These are phyloP conservation scores for Synchiropus splendidus DNA, from an alignment of 2,113 vertebrate genomes.

Conservation along the genomic window DNA sequence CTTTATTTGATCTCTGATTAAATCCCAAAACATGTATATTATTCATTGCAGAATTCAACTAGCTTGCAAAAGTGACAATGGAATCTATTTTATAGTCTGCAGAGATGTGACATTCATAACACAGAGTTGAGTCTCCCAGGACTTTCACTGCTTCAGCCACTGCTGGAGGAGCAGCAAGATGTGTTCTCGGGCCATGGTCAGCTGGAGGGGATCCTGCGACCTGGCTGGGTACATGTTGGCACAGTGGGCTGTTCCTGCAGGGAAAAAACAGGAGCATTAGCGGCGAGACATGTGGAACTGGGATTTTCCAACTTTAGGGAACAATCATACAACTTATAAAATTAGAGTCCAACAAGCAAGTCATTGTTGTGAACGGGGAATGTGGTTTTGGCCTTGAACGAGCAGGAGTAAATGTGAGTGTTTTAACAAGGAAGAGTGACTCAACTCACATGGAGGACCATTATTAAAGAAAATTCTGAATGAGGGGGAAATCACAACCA, in stretches of 20 bases:
- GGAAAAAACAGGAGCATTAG: background rate
- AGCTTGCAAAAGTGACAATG: too few relatives aligned
- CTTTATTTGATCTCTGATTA: too few relatives aligned
- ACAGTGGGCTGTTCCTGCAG: conserved; percentile 62
- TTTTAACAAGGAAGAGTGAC: too few relatives aligned
- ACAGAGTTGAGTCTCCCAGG: too few relatives aligned
- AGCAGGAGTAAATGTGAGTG: background rate
- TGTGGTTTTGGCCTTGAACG: background rate
- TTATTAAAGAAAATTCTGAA: too few relatives aligned
- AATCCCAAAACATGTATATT: too few relatives aligned
- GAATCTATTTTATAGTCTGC: too few relatives aligned
- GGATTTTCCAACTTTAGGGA: conserved; percentile 7
- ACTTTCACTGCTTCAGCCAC: conserved; percentile 50
- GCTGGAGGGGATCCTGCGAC: conserved; percentile 44
- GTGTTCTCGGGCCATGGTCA: conserved; percentile 49
- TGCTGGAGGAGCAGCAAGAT: conserved; percentile 52
- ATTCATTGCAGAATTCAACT: too few relatives aligned
- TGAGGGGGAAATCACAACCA: too few relatives aligned
- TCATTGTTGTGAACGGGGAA: conserved; percentile 9
- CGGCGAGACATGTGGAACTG: conserved; percentile 2
- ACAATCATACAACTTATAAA: conserved; percentile 28
- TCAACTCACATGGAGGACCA: too few relatives aligned
- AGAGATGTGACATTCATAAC: too few relatives aligned
- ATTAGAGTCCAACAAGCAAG: conserved; percentile 12
- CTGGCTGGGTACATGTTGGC: conserved; percentile 59